Conservation (phyloP, 2,797 vertebrate species). For the Syngnathus rostellatus region DNA sequence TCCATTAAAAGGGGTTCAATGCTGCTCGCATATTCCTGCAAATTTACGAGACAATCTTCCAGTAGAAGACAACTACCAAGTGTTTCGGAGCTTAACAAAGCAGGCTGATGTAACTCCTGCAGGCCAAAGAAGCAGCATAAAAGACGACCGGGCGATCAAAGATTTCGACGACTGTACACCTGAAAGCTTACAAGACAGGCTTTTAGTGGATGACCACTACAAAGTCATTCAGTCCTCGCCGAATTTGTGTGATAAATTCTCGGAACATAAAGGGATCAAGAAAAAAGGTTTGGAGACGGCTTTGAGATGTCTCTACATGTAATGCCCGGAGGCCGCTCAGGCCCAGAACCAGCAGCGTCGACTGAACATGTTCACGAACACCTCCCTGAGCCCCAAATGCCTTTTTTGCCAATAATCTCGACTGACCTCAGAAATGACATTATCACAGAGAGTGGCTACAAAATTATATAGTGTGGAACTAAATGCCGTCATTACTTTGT, state of each 20-base stretch:
- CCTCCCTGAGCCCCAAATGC: constrained; percentile 10
- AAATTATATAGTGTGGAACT: constrained; percentile 27
- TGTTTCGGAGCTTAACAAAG: constrained; percentile 21
- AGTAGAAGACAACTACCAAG: constrained; percentile 28
- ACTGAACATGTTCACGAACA: neutral
- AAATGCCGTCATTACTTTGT: neutral
- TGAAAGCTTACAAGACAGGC: neutral
- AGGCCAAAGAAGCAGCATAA: neutral
- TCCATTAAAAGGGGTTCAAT: neutral
- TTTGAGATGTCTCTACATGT: neutral
- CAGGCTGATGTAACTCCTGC: constrained; percentile 9
- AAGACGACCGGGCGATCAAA: neutral
- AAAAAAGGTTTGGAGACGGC: neutral
- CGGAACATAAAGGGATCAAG: neutral
- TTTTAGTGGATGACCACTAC: neutral
- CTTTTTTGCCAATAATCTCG: constrained; percentile 7
- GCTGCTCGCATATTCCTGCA: neutral
- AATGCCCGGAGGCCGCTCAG: neutral
- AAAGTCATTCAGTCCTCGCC: neutral
- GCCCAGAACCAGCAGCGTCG: neutral
- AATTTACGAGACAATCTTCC: neutral
- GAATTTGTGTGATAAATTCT: neutral
- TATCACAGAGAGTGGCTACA: constrained; percentile 31
- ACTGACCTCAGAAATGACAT: neutral
- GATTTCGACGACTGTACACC: neutral